These are phyloP conservation scores for Cosmia pyralina DNA, from an alignment of 2,888 invertebrate genomes.

Conservation along the genomic window DNA sequence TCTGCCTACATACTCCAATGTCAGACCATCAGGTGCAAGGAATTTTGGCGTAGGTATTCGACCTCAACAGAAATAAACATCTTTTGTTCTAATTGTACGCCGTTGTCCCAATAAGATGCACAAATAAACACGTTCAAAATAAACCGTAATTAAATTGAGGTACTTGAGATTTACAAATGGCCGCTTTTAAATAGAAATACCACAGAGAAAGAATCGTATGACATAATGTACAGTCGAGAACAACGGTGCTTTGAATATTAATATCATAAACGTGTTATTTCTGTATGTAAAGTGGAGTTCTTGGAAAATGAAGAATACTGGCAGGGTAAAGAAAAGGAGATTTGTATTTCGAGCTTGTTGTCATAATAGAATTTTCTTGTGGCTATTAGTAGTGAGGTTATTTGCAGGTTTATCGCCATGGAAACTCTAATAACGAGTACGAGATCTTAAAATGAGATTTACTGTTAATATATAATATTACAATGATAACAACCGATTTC, in stretches of 20 bases:
- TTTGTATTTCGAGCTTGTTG: conserved; percentile 37
- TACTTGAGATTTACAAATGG: conserved; percentile 56
- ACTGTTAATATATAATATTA: too few species aligned
- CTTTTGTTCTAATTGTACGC: conserved; percentile 79
- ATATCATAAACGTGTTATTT: conserved; percentile 42
- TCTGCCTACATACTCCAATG: conserved; percentile 57
- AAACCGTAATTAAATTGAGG: conserved; percentile 62
- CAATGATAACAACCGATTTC: not conserved
- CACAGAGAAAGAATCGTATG: conserved; percentile 34
- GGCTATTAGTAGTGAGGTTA: too few species aligned
- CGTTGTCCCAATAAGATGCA: conserved; percentile 72
- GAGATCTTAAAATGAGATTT: not conserved
- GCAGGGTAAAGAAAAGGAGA: conserved; percentile 9
- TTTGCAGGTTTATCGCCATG: not conserved
- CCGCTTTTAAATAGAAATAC: conserved; percentile 57
- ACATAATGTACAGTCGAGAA: conserved; percentile 38
- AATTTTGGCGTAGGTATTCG: conserved; percentile 80
- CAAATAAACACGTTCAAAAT: conserved; percentile 77
- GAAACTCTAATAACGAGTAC: not conserved
- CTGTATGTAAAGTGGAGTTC: conserved; percentile 13
- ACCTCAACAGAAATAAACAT: conserved; percentile 79
- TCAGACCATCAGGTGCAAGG: conserved; percentile 70
- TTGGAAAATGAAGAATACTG: conserved; percentile 30
- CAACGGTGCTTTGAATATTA: conserved; percentile 34
- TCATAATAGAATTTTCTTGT: conserved; percentile 17